phyloP scores from a whole-genome alignment of 2,113 vertebrate species.

The Arothron firmamentum region DNA sequence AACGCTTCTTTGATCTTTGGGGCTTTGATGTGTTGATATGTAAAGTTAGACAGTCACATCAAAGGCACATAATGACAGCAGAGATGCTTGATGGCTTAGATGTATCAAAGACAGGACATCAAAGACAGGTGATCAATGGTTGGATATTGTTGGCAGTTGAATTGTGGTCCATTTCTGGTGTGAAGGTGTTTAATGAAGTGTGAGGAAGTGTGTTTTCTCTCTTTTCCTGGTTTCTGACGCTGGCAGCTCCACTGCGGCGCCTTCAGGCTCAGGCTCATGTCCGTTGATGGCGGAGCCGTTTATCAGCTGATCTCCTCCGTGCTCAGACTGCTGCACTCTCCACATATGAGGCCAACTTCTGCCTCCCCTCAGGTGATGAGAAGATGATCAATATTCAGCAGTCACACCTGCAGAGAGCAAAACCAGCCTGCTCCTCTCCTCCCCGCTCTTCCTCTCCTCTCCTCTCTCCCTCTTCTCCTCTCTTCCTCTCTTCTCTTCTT shows the following conservation, averaged over 20 bases:
- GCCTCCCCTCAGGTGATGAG: conserved; percentile 32
- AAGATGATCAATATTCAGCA: conserved; percentile 19
- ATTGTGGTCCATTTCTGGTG: conserved; percentile 10
- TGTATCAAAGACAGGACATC: too few species aligned
- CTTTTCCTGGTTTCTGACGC: too few species aligned
- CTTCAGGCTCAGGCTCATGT: conserved; percentile 25
- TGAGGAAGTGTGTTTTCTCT: too few species aligned
- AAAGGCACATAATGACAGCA: too few species aligned
- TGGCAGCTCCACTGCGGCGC: conserved; percentile 20
- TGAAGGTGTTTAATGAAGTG: neutral
- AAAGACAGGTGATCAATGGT: too few species aligned
- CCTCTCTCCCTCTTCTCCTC: neutral
- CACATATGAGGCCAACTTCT: conserved; percentile 22
- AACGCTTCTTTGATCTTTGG: too few species aligned
- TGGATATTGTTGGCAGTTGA: too few species aligned
- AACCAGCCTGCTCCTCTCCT: too few species aligned
- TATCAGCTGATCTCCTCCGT: conserved; percentile 13
- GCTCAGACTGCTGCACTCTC: neutral
- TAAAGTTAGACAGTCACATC: too few species aligned
- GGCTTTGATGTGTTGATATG: too few species aligned
- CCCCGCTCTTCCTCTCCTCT: too few species aligned
- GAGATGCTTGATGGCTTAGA: too few species aligned
- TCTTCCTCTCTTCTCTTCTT: neutral
- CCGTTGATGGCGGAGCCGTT: conserved; percentile 37
- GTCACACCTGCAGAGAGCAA: conserved; percentile 1